phyloP scores from a whole-genome alignment of 2,797 vertebrate species.

The Lutjanus campechanus region DNA sequence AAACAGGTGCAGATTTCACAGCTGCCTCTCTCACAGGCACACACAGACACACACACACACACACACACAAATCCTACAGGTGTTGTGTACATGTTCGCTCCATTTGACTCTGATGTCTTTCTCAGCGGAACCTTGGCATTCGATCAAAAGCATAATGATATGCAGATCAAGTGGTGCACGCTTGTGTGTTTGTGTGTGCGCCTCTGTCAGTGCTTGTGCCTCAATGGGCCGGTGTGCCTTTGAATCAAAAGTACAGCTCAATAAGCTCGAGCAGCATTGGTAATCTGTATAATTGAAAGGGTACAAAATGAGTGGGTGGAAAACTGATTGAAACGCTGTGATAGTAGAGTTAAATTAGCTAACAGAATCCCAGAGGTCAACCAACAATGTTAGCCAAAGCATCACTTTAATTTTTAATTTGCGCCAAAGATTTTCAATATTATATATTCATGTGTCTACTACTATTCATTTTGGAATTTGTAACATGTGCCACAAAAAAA shows the following conservation, averaged over 20 bases:
- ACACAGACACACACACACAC: constrained; percentile 33
- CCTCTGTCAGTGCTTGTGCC: constrained; percentile 49
- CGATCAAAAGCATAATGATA: constrained; percentile 82
- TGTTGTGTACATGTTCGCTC: constrained; percentile 70
- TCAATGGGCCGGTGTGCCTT: constrained; percentile 71
- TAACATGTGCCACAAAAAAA: neutral
- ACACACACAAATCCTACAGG: constrained; percentile 76
- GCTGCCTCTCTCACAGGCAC: constrained; percentile 75
- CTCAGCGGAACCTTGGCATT: constrained; percentile 81
- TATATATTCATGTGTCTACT: neutral
- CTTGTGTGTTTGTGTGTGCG: constrained; percentile 48
- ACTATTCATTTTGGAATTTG: constrained; percentile 1
- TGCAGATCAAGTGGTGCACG: constrained; percentile 78
- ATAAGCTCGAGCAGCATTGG: constrained; percentile 65
- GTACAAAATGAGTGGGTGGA: constrained; percentile 71
- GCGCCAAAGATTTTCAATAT: constrained; percentile 34
- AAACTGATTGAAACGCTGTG: constrained; percentile 66
- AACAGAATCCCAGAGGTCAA: constrained; percentile 58
- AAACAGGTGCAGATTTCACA: constrained; percentile 89
- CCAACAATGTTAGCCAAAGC: constrained; percentile 43
- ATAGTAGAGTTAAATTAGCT: constrained; percentile 61
- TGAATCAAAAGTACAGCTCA: constrained; percentile 77
- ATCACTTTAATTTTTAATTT: constrained; percentile 45
- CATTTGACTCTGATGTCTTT: constrained; percentile 83
- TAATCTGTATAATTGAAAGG: constrained; percentile 76